Evolutionary conservation across 2,888 invertebrate species (phyloP).

Genomic region (Aleiodes testaceus): DNA sequence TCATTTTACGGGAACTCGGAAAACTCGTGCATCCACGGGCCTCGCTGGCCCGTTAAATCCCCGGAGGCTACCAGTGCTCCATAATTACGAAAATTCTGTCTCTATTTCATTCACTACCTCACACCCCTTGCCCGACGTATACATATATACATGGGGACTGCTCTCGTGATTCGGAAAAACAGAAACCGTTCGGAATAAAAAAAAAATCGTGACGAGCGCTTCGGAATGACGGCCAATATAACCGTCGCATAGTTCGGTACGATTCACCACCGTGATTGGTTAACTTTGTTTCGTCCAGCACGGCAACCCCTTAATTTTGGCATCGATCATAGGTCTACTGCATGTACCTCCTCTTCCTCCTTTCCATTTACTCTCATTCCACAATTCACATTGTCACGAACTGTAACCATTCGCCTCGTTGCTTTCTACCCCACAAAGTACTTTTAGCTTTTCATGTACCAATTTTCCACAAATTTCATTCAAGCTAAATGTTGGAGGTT

Average conservation of each 20-base stretch:
- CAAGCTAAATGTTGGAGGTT: too few species aligned
- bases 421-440: not conserved
- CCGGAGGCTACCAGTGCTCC: constrained; percentile 62
- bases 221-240: constrained; percentile 58
- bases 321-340: constrained; percentile 63
- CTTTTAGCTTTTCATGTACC: constrained; percentile 26
- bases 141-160: not conserved
- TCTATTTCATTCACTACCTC: constrained; percentile 43
- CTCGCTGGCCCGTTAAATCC: constrained; percentile 56
- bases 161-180: constrained; percentile 47
- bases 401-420: constrained; percentile 32
- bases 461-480: constrained; percentile 23
- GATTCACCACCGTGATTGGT: constrained; percentile 63
- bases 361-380: constrained; percentile 45
- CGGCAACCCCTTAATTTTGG: constrained; percentile 65
- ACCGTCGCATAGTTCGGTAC: constrained; percentile 52
- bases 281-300: constrained; percentile 66
- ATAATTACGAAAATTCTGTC: constrained; percentile 63
- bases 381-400: constrained; percentile 51
- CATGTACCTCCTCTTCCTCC: constrained; percentile 41
- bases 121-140: constrained; percentile 28
- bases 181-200: constrained; percentile 39
- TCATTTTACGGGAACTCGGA: constrained; percentile 58
- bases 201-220: constrained; percentile 56
- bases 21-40: not conserved